Evolutionary conservation across 2,113 vertebrate species (phyloP).

Genomic region (Notiomystis cincta): DNA sequence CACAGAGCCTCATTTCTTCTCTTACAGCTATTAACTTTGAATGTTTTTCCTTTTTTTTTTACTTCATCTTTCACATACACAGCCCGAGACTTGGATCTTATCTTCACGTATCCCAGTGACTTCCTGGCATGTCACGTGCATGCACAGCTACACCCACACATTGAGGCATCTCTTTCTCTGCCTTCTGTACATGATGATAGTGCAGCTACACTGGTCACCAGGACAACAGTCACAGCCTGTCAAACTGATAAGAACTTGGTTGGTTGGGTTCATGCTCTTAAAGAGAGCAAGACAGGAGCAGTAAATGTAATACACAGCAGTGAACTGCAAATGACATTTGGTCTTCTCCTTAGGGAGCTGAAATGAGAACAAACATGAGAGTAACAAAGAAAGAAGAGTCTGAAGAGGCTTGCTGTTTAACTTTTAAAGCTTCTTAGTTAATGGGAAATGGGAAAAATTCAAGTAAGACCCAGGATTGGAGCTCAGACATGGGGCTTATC

Average conservation of each 20-base stretch:
- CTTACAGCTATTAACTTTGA: neutral
- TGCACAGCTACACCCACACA: neutral
- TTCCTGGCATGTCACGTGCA: neutral
- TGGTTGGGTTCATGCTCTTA: neutral
- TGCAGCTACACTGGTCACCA: neutral
- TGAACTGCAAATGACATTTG: neutral
- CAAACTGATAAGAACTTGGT: slow-evolving; percentile 34
- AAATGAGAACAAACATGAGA: neutral
- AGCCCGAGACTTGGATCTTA: neutral
- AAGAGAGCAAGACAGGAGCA: neutral
- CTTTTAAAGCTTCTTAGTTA: neutral
- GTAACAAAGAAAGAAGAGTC: neutral
- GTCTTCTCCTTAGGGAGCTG: neutral
- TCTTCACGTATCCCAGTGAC: neutral
- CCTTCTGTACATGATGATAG: slow-evolving; percentile 29
- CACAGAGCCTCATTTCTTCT: neutral
- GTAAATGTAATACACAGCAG: neutral
- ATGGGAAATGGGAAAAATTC: neutral
- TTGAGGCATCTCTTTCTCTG: neutral
- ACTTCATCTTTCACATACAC: neutral
- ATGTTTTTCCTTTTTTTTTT: neutral
- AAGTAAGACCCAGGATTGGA: neutral
- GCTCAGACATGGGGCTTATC: neutral
- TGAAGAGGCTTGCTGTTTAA: neutral
- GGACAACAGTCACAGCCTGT: slow-evolving; percentile 10